These are phyloP conservation scores for Ornithorhynchus anatinus DNA, from an alignment of 2,113 vertebrate genomes.

Conservation along the genomic window DNA sequence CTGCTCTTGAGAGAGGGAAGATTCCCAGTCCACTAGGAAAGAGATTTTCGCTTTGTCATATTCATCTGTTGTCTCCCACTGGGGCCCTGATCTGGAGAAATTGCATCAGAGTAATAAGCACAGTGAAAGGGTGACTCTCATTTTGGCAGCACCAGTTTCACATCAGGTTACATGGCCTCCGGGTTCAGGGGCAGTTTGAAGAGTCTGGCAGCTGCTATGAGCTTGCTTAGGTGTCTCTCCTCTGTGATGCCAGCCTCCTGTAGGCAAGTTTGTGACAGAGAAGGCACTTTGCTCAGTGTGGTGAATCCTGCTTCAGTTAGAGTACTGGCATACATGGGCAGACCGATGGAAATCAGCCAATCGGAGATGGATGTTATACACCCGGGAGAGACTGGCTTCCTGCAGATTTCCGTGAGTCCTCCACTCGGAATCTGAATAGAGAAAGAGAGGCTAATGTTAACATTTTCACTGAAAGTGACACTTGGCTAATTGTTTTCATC, in stretches of 20 bases:
- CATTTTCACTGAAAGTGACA: no score
- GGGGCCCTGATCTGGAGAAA: conserved; percentile 27
- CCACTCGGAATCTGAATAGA: conserved; percentile 88
- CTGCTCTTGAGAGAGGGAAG: conserved; percentile 40
- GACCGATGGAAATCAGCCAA: conserved; percentile 92
- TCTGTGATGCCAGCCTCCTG: conserved; percentile 88
- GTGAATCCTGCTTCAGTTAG: conserved; percentile 81
- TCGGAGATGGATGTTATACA: conserved; percentile 81
- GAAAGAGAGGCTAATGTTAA: not conserved
- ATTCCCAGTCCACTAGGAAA: not conserved
- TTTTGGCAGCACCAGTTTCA: conserved; percentile 21
- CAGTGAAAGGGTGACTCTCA: conserved; percentile 58
- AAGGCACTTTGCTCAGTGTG: conserved; percentile 83
- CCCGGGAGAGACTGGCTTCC: conserved; percentile 82
- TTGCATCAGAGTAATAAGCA: conserved; percentile 38
- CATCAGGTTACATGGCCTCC: conserved; percentile 64
- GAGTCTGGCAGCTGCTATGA: conserved; percentile 83
- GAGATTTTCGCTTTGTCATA: not conserved
- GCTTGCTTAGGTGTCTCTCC: conserved; percentile 84
- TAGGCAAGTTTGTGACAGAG: conserved; percentile 82
- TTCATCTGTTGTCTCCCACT: no score
- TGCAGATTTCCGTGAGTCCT: conserved; percentile 90
- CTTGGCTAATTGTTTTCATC: no score
- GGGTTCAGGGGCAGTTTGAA: conserved; percentile 68
- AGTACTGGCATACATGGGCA: conserved; percentile 86